Base-by-base conservation (phyloP, 1,140 invertebrate species). In the Caenorhabditis remanei region DNA sequence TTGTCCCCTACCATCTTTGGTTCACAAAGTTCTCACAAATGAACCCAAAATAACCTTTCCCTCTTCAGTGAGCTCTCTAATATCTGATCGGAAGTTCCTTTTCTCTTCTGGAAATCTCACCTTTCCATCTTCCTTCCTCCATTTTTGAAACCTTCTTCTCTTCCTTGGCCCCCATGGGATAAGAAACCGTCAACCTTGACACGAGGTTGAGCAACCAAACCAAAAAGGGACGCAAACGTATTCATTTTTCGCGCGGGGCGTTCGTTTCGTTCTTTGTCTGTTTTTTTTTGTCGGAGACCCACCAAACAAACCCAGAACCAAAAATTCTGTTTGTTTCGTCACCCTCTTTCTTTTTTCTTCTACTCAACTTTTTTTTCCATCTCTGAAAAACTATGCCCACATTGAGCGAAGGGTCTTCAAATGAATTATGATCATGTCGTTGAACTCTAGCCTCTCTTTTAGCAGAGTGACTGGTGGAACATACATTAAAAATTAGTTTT, bases 401-500 rank as follows among this genome's bases (percentile, higher is more conserved):
- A n/a, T 61, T 61, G 8, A 8, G 21, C 1, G 7, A 67, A 67
- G 63, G 32, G 2, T 21, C 13, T 32, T 32, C 32, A 32, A 75
- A 19, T 75, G 43, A 79, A 79, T 79, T 79, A 79, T 79, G 46
- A 79, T 46, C 40, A 67, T 67, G 40, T 21, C 67, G 43, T 19
- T 71, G 67, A 4, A 21, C 6, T 71, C 41, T 46, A 43, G 16
- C 3, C 19, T 58, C 16, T 58, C 56, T 8, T n/a, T 19, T 21
- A 8, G 16, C n/a, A 19, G 16, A 53, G 16, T 58, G 16, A n/a
- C 56, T n/a, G 56, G 6, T 5, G n/a, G 40, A 71, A 71, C 67
- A 71, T 71, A 48, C 67, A 71, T 71, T 71, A 71, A 71, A 71
- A 71, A 71, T 71, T 71, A 43, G 67, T 71, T 71, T 71, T 48